Evolutionary conservation across 2,888 invertebrate genomes (phyloP), one percentile per base, ranked within the genome.

Genomic region (Kryphioiulus occultus): DNA sequence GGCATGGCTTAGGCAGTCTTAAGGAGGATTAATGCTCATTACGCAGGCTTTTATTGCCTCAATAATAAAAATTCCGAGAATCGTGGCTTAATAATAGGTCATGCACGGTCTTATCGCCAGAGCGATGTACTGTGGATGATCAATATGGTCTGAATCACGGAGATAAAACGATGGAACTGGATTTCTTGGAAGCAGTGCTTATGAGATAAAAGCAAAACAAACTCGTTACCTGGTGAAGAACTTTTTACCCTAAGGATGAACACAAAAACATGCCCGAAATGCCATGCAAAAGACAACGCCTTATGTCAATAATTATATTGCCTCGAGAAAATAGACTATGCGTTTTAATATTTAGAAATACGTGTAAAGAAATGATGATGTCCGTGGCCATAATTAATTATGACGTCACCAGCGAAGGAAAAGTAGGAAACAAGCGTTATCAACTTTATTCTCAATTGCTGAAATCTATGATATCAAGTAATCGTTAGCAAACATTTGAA

Each of bases 11-110:
- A 68, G 22, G 68, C 68, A 26, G 68, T 26, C 68, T 68, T 68
- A n/a, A 22, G 68, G 22, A 3, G 68, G 68, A 68, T 68, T 68
- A 68, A 3, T 26, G 22, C 5, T 68, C 68, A 68, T 26, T 68
- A 68, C 68, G 4, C 68, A 53, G 17, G 53, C 53, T 53, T 53
- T 53, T 53, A n/a, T 19, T 26, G 26, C 26, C 22, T 9, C 22
- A 68, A 68, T 68, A 68, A 68, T 22, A 68, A n/a, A 68, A 68
- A 22, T 68, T 68, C 68, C 9, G 68, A 68, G 68, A 68, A 68
- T 22, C 68, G 22, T 26, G 68, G 68, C 26, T 68, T 68, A 68
- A 35, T 68, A 68, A 35, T 68, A 68, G 68, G 68, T 68, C 68
- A 68, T 68, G 9, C 68, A n/a, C 26, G 68, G 26, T 68, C 68